Evolutionary conservation across 2,113 vertebrate genomes (phyloP).

Genomic region (Leucopternis melanops): DNA sequence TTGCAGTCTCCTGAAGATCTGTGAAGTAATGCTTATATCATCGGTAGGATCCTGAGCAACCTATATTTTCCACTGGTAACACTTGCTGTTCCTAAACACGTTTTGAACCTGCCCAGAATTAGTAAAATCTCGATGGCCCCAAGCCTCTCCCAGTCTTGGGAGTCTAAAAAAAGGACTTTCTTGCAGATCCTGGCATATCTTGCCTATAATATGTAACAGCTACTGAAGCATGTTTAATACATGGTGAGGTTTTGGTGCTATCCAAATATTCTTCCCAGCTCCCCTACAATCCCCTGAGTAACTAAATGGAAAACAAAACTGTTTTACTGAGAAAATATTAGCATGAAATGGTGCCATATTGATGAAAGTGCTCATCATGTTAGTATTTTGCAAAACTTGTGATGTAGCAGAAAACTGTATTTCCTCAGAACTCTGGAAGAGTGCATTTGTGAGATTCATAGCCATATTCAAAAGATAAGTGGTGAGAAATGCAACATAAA

Average conservation of each 20-base stretch:
- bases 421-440: background rate
- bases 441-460: background rate
- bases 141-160: background rate
- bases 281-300: background rate
- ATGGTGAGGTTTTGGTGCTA: background rate
- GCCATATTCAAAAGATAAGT: background rate
- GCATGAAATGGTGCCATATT: background rate
- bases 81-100: background rate
- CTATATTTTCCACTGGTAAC: background rate
- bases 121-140: fast-evolving
- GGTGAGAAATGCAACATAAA: background rate
- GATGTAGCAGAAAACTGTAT: slow-evolving; percentile 19
- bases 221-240: background rate
- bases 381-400: background rate
- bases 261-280: background rate
- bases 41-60: background rate
- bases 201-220: background rate
- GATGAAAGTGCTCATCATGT: background rate
- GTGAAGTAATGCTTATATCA: background rate
- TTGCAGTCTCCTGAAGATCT: background rate
- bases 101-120: background rate
- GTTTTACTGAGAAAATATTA: background rate
- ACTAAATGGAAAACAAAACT: background rate
- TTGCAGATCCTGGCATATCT: background rate
- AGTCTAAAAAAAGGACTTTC: background rate